phyloP scores from a whole-genome alignment of 2,113 vertebrate species.

The Uria aalge region DNA sequence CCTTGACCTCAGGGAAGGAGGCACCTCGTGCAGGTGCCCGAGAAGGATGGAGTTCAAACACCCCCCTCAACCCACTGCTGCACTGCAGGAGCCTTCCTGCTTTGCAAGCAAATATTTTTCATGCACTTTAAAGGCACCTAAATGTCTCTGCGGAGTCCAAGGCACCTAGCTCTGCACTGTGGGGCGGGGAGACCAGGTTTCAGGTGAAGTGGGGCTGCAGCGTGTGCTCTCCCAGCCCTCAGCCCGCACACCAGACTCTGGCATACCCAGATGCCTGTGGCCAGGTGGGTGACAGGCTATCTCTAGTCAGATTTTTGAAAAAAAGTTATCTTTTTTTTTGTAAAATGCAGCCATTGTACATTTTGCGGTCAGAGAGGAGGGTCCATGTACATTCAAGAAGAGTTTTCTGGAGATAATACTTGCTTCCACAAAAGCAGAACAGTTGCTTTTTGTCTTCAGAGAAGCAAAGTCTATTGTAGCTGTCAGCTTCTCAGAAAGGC shows the following conservation, averaged over 20 bases:
- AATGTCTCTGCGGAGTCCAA: neutral
- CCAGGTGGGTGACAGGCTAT: neutral
- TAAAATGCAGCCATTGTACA: slow-evolving; percentile 13
- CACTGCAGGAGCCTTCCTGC: neutral
- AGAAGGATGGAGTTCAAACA: neutral
- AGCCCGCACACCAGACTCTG: rapidly evolving
- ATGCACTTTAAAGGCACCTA: neutral
- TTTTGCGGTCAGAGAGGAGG: neutral
- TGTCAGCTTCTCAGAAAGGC: neutral
- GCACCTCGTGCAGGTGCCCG: neutral
- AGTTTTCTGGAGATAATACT: neutral
- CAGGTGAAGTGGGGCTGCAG: neutral
- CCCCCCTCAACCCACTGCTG: rapidly evolving
- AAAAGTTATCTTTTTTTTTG: neutral
- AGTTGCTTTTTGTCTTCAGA: slow-evolving; percentile 42
- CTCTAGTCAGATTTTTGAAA: neutral
- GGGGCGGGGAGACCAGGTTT: neutral
- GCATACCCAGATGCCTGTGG: neutral
- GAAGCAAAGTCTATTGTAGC: neutral
- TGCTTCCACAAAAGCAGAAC: slow-evolving; percentile 10
- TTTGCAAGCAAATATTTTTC: neutral
- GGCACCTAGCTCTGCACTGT: neutral
- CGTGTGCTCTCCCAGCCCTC: neutral
- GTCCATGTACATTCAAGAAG: neutral
- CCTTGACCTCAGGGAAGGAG: neutral